These are phyloP conservation scores for Panagrolaimus sp. DNA, from an alignment of 1,140 invertebrate genomes.

Conservation along the genomic window DNA sequence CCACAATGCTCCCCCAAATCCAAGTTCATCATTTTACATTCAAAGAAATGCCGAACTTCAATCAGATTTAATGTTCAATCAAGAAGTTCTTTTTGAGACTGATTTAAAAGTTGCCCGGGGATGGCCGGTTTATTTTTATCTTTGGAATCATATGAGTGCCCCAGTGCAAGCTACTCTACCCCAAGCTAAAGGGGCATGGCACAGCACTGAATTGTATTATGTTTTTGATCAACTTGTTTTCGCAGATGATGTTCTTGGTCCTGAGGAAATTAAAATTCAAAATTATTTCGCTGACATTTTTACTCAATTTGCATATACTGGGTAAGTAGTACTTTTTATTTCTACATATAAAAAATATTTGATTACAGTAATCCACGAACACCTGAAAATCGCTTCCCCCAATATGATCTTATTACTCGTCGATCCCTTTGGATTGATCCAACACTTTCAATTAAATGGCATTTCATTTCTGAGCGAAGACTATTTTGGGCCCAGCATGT, in stretches of 20 bases:
- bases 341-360: background rate
- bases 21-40: background rate
- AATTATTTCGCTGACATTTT: background rate
- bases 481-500: background rate
- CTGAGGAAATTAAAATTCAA: background rate
- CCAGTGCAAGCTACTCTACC: background rate
- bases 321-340: background rate
- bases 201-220: background rate
- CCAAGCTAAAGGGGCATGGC: background rate
- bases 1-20: background rate
- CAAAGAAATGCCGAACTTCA: background rate
- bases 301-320: background rate
- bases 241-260: background rate
- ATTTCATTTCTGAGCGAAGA: background rate
- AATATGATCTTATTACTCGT: background rate
- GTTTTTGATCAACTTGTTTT: background rate
- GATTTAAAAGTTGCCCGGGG: background rate
- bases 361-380: conserved; percentile 14
- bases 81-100: background rate
- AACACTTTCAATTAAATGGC: background rate
- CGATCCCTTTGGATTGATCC: background rate
- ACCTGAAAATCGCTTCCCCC: background rate
- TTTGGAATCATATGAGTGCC: conserved; percentile 13
- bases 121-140: conserved; percentile 1
- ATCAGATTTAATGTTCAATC: background rate